phyloP scores from a whole-genome alignment of 2,113 vertebrate species.

The Odontesthes bonariensis region DNA sequence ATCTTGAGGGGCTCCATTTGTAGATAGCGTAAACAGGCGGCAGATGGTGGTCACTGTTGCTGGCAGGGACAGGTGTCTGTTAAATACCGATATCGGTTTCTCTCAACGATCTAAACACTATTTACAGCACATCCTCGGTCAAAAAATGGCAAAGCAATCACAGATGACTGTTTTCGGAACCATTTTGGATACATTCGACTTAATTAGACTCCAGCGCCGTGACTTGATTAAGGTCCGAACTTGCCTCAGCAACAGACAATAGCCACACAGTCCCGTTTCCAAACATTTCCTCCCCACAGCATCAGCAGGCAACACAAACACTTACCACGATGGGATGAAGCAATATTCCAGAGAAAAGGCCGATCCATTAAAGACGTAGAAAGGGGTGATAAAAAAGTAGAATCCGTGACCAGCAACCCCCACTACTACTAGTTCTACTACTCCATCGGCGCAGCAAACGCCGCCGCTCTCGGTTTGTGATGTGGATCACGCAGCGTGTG shows the following conservation, averaged over 20 bases:
- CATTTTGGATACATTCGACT: too few relatives aligned
- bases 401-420: constrained; percentile 44
- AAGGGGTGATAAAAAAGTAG: not conserved
- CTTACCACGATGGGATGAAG: constrained; percentile 78
- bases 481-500: constrained; percentile 75
- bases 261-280: constrained; percentile 53
- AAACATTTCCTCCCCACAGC: constrained; percentile 20
- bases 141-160: not conserved
- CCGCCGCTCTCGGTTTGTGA: constrained; percentile 62
- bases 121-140: not conserved
- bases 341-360: constrained; percentile 53
- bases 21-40: constrained; percentile 10
- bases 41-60: constrained; percentile 69
- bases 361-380: constrained; percentile 74
- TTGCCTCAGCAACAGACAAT: constrained; percentile 77
- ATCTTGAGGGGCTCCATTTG: not conserved
- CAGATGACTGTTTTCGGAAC: not conserved
- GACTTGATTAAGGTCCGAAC: constrained; percentile 64
- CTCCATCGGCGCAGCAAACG: constrained; percentile 55
- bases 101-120: not conserved
- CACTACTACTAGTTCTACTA: constrained; percentile 68
- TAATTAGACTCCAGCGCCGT: not conserved
- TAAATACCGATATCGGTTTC: constrained; percentile 37
- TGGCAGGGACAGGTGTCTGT: constrained; percentile 75
- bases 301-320: constrained; percentile 23